Conservation (phyloP, 2,888 invertebrate species). For the Auanema freiburgensis region DNA sequence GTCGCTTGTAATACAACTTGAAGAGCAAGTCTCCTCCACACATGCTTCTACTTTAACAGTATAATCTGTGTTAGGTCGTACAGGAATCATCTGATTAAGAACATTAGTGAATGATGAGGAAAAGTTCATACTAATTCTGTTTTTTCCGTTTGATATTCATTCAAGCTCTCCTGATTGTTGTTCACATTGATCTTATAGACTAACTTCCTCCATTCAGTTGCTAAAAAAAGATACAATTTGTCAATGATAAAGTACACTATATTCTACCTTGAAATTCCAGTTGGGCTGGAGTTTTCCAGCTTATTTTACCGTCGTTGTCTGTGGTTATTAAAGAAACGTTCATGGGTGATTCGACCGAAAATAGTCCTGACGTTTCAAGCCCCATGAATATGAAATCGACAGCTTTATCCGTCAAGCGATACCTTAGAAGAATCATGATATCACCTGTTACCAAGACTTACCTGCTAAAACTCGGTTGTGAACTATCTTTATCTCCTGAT, state of each 20-base stretch:
- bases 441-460: neutral
- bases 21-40: constrained; percentile 32
- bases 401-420: constrained; percentile 10
- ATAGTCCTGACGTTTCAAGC: neutral
- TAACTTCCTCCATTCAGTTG: constrained; percentile 7
- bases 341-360: constrained; percentile 7
- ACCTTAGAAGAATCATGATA: constrained; percentile 4
- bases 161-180: neutral
- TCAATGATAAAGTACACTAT: too few species aligned
- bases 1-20: constrained; percentile 20
- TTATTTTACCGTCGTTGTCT: constrained; percentile 37
- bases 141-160: neutral
- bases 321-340: constrained; percentile 37
- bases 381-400: constrained; percentile 12
- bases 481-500: neutral
- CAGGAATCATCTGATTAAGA: constrained; percentile 32
- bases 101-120: too few species aligned
- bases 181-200: constrained; percentile 11
- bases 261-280: constrained; percentile 45
- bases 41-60: constrained; percentile 30
- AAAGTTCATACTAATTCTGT: too few species aligned
- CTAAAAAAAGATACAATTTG: constrained; percentile 9
- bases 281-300: constrained; percentile 42
- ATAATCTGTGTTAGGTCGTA: constrained; percentile 22
- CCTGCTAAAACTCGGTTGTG: constrained; percentile 19